Evolutionary conservation across 2,888 invertebrate genomes (phyloP), one percentile per base, ranked within the genome.

Genomic region (Microctonus brassicae): DNA sequence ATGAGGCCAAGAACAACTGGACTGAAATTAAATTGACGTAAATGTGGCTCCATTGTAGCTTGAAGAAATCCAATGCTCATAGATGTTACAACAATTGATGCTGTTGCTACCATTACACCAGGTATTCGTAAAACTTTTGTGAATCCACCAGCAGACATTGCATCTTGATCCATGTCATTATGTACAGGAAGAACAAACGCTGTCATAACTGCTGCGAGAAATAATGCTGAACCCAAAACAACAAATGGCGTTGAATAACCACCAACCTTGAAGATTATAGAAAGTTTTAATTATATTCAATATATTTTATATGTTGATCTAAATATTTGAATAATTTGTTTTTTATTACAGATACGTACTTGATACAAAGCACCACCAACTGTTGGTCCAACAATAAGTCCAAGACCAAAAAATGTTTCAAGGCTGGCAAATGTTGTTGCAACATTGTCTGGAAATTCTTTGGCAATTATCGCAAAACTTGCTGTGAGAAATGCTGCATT

Each of bases 361-460:
- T 92, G 90, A 84, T 94, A 97, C 0, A 97, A 89, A 0, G 94
- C 93, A 0, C 97, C 97, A 0, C 97, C 97, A 10, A 97, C 91
- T 0, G 95, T 95, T 0, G 97, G 97, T 0, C 97, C 97, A 0
- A 95, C 94, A 72, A 97, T 97, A 70, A 97, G 90, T 0, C 92
- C 97, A 80, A 92, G 90, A 0, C 97, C 97, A 84, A 96, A 96
- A 87, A 95, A 96, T 0, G 97, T 95, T 88, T 96, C 95, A 57
- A 95, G 86, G 0, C 94, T 94, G 1, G 95, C 95, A 89, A 96
- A 96, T 81, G 95, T 95, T 6, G 93, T 94, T 0, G 94, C 94
- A 0, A 96, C 93, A 82, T 94, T 94, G 75, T 96, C 90, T 0
- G 96, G 95, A 88, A 97, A 97, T 88, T 95, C 95, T 85, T 93